Evolutionary conservation across 2,888 invertebrate species (phyloP).

Genomic region (Orthosia gothica): DNA sequence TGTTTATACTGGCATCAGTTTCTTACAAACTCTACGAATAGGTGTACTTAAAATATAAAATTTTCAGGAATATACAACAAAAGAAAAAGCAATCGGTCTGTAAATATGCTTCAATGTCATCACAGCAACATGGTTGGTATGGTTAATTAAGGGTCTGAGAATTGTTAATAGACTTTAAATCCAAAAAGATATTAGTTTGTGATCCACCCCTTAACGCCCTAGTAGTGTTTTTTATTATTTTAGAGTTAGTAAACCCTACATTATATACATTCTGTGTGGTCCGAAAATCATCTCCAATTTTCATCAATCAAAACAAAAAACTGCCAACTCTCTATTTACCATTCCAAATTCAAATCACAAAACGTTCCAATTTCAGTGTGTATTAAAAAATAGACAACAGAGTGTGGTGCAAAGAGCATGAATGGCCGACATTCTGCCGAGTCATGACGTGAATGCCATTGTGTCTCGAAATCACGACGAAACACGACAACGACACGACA

Average conservation of each 20-base stretch:
- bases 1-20: slow-evolving; percentile 4
- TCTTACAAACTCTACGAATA: background rate
- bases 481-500: slow-evolving; percentile 84
- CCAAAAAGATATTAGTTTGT: background rate
- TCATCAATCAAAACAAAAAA: background rate
- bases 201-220: background rate
- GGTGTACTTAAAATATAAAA: background rate
- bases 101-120: slow-evolving; percentile 3
- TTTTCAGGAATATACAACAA: too few species aligned
- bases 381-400: slow-evolving; percentile 63
- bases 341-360: slow-evolving; percentile 29
- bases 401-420: slow-evolving; percentile 78
- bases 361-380: slow-evolving; percentile 57
- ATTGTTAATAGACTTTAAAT: background rate
- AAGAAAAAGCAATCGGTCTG: background rate
- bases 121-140: background rate
- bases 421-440: slow-evolving; percentile 86
- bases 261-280: background rate
- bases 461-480: slow-evolving; percentile 86
- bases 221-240: background rate
- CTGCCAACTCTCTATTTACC: slow-evolving; percentile 4
- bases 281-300: background rate
- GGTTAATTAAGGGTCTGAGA: background rate
- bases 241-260: background rate
- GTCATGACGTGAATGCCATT: slow-evolving; percentile 90